Evolutionary conservation across 2,797 vertebrate genomes (phyloP).

Genomic region (Galagoides demidoff): DNA sequence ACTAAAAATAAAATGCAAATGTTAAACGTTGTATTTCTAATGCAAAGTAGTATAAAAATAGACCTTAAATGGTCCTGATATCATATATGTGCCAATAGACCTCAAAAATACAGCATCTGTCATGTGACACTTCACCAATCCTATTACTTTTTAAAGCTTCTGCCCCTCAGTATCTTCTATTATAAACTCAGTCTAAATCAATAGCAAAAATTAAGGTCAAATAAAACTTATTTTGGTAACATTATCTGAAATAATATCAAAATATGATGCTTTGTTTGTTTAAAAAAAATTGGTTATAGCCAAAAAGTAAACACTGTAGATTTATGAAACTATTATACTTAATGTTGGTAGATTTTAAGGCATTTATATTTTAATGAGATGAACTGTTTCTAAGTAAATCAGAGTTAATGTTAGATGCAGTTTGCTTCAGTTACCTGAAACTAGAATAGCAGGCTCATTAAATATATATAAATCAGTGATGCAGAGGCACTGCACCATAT

Average conservation of each 20-base stretch:
- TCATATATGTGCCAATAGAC: not conserved
- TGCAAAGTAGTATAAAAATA: slow-evolving; percentile 46
- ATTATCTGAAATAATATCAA: slow-evolving; percentile 60
- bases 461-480: slow-evolving; percentile 85
- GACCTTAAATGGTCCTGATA: not conserved
- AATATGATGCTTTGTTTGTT: slow-evolving; percentile 53
- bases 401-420: slow-evolving; percentile 79
- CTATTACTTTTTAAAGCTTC: slow-evolving; percentile 15
- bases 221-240: slow-evolving; percentile 44
- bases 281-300: slow-evolving; percentile 44
- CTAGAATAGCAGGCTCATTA: slow-evolving; percentile 87
- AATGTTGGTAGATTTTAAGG: slow-evolving; percentile 46
- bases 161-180: not conserved
- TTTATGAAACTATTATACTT: slow-evolving; percentile 55
- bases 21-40: slow-evolving; percentile 38
- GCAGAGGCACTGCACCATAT: slow-evolving; percentile 84
- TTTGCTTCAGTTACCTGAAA: slow-evolving; percentile 86
- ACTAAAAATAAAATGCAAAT: slow-evolving; percentile 37
- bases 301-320: slow-evolving; percentile 40
- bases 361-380: slow-evolving; percentile 68
- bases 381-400: slow-evolving; percentile 76
- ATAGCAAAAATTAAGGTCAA: slow-evolving; percentile 36
- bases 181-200: not conserved
- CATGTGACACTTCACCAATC: slow-evolving; percentile 30
- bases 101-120: slow-evolving; percentile 26